Evolutionary conservation across 2,797 vertebrate species (phyloP).

Genomic region (Pseudopleuronectes americanus): DNA sequence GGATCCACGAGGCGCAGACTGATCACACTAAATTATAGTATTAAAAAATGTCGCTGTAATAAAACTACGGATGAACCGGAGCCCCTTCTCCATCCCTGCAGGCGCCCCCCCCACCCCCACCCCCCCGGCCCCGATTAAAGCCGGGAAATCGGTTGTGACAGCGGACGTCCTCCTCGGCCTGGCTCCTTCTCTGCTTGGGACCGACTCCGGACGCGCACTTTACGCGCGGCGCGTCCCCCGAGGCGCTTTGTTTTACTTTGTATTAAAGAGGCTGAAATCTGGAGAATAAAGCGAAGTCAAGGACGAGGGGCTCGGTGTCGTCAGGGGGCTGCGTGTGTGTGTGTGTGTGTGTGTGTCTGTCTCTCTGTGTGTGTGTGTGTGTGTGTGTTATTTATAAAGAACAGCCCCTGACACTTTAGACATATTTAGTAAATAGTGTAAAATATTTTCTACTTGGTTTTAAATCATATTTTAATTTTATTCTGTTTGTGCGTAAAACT

Average conservation of each 20-base stretch:
- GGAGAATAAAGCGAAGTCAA: not conserved
- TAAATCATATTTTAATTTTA: not conserved
- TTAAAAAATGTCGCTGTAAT: constrained; percentile 12
- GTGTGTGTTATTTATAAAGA: constrained; percentile 3
- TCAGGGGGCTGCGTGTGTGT: too few species aligned
- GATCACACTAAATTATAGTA: not conserved
- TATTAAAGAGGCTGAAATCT: constrained; percentile 24
- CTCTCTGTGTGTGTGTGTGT: not conserved
- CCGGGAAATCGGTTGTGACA: constrained; percentile 82
- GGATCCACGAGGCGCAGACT: not conserved
- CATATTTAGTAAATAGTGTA: not conserved
- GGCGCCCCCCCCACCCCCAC: constrained; percentile 38
- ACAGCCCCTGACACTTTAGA: constrained; percentile 22
- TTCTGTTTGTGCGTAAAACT: constrained; percentile 13
- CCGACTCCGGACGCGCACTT: constrained; percentile 62
- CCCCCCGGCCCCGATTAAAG: constrained; percentile 70
- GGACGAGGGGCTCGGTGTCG: too few species aligned
- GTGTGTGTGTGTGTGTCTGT: too few species aligned
- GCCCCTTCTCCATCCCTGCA: constrained; percentile 36
- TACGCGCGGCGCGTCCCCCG: constrained; percentile 42
- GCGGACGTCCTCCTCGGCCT: constrained; percentile 80
- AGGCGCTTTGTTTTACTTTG: constrained; percentile 73
- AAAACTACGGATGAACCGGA: not conserved
- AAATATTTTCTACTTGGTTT: not conserved
- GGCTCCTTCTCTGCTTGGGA: constrained; percentile 75